Evolutionary conservation across 2,888 invertebrate genomes (phyloP).

Genomic region (Watsonalla binaria): DNA sequence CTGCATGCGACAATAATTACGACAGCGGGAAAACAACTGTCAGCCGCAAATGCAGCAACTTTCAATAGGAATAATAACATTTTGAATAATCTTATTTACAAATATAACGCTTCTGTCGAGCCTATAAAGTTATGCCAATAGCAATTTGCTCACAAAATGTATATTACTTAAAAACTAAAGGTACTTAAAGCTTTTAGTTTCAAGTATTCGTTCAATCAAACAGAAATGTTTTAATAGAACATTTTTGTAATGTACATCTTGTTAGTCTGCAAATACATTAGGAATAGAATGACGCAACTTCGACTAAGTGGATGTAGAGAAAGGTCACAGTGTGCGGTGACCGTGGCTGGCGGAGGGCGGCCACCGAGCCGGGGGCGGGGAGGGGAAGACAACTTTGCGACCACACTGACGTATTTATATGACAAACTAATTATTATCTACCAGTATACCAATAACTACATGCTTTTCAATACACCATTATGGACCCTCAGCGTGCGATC

Average conservation of each 20-base stretch:
- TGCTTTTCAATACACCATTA: background rate
- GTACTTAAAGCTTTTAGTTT: too few species aligned
- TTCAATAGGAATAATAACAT: too few species aligned
- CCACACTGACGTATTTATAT: conserved; percentile 30
- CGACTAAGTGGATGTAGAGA: conserved; percentile 44
- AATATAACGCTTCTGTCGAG: too few species aligned
- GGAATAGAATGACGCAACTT: conserved; percentile 54
- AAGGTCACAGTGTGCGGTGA: conserved; percentile 72
- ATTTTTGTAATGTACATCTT: background rate
- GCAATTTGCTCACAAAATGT: too few species aligned
- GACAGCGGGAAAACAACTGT: too few species aligned
- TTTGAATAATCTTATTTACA: too few species aligned
- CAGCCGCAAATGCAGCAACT: too few species aligned
- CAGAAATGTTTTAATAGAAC: too few species aligned
- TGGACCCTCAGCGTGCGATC: too few species aligned
- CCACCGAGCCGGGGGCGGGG: conserved; percentile 15
- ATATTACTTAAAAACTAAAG: too few species aligned
- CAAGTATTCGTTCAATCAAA: too few species aligned
- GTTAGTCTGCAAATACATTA: background rate
- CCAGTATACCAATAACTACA: background rate
- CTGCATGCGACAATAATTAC: background rate
- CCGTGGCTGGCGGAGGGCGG: conserved; percentile 57
- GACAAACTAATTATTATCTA: conserved; percentile 21
- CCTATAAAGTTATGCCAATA: too few species aligned
- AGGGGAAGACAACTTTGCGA: conserved; percentile 9